Conservation (phyloP, 2,113 vertebrate genomes). For the Heloderma charlesbogerti region DNA sequence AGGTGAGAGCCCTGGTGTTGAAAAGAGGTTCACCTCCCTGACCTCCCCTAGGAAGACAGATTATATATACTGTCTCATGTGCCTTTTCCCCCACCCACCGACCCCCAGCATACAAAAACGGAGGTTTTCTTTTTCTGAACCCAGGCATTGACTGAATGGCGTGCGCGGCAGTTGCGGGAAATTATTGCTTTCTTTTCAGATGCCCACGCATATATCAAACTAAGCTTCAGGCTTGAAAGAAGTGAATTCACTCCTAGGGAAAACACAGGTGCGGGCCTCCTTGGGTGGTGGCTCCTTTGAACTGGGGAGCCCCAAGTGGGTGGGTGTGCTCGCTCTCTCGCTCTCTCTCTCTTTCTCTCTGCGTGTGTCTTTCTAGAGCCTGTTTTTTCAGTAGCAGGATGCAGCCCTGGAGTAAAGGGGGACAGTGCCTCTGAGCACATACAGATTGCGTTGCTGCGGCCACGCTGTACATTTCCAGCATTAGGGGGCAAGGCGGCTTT, state of each 20-base stretch:
- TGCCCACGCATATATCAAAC: too few relatives aligned
- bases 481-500: too few relatives aligned
- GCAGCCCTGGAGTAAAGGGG: too few relatives aligned
- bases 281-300: neutral
- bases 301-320: neutral
- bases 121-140: neutral
- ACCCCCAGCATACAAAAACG: neutral
- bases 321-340: too few relatives aligned
- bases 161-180: neutral
- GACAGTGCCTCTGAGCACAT: neutral
- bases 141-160: neutral
- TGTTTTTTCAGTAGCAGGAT: neutral
- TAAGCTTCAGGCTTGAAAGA: neutral
- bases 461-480: neutral
- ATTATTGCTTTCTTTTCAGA: neutral
- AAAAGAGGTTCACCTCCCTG: neutral
- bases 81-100: neutral
- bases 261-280: neutral
- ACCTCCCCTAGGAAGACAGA: too few relatives aligned
- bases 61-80: too few relatives aligned
- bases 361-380: too few relatives aligned
- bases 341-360: neutral
- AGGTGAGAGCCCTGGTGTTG: neutral
- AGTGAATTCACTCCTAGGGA: neutral
- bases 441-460: accelerated